Evolutionary conservation across 2,797 vertebrate genomes (phyloP), one percentile per base, ranked within the genome.

Genomic region (Borostomias antarcticus): DNA sequence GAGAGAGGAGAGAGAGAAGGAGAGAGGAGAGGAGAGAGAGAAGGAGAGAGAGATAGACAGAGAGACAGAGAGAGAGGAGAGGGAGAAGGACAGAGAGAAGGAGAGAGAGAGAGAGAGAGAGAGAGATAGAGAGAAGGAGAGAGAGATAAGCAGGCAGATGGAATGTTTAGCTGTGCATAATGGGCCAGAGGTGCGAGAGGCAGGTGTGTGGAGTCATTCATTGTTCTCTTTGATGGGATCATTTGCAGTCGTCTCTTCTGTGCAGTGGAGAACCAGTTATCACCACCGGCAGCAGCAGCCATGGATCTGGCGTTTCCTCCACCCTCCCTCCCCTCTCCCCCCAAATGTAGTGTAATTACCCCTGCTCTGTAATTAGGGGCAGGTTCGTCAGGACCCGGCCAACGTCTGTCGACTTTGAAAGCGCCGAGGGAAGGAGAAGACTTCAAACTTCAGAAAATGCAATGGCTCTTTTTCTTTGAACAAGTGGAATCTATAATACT

Each of bases 181-280:
- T 89, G 90, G 86, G 83, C 73, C 82, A 74, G 82, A 74, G 80
- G 81, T 61, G 84, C 73, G 70, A 68, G 78, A 83, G 85, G 86
- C 89, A 93, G 89, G 91, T 92, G 90, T 86, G 84, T 64, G 79
- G 81, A 84, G n/a, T n/a, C n/a, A n/a, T n/a, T n/a, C 75, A 90
- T 94, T 92, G 92, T 92, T 93, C 89, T 78, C 81, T 86, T 85
- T 93, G 91, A 93, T 89, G 86, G 81, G 88, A 91, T 93, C 92
- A 93, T 93, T 93, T 92, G 89, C 80, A n/a, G n/a, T n/a, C n/a
- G n/a, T n/a, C n/a, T 92, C 90, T 85, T 91, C 86, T 92, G 88
- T 85, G 60, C 76, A 80, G 68, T 77, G 73, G 68, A 80, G 77
- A 90, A 85, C 77, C 90, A 92, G 89, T 90, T 90, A 92, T 91